A percentile compares a stretch with the other conserved stretches of the same genome.
Conservation (phyloP, 1,140 invertebrate genomes). For the Tyrophagus putrescentiae region DNA sequence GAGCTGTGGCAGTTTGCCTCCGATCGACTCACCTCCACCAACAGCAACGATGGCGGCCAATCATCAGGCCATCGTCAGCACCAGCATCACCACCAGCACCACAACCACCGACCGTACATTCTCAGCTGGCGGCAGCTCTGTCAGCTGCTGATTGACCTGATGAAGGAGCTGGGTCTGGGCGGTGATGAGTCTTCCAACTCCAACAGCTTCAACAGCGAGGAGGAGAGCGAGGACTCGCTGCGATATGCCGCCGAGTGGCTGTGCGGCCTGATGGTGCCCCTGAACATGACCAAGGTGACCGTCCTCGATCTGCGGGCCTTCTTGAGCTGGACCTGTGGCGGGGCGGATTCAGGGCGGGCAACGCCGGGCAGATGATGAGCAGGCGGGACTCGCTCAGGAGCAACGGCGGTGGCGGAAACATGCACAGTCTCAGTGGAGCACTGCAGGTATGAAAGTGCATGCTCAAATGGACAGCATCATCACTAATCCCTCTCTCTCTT, state of each 20-base stretch:
- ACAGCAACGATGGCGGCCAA: not conserved
- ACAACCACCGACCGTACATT: not conserved
- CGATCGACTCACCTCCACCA: not conserved
- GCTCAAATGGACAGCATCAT: too few species aligned
- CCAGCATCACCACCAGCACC: not conserved
- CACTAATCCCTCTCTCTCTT: too few species aligned
- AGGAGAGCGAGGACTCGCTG: not conserved
- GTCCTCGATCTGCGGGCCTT: constrained; percentile 12
- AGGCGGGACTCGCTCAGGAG: too few species aligned
- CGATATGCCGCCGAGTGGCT: constrained; percentile 7
- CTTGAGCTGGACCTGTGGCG: not conserved
- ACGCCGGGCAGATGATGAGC: too few species aligned
- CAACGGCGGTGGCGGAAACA: too few species aligned
- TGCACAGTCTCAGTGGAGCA: too few species aligned
- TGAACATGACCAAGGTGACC: constrained; percentile 4
- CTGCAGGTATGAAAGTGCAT: too few species aligned
- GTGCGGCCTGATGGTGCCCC: not conserved
- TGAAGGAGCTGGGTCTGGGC: not conserved
- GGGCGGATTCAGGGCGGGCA: not conserved
- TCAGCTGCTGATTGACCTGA: not conserved
- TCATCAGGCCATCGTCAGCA: not conserved
- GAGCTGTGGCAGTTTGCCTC: constrained; percentile 9
- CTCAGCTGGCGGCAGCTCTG: not conserved
- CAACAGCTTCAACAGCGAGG: not conserved
- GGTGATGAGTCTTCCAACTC: not conserved